phyloP scores from a whole-genome alignment of 37 sponge, comb jelly and placozoan genomes.

The Cladorhizidae sp. region DNA sequence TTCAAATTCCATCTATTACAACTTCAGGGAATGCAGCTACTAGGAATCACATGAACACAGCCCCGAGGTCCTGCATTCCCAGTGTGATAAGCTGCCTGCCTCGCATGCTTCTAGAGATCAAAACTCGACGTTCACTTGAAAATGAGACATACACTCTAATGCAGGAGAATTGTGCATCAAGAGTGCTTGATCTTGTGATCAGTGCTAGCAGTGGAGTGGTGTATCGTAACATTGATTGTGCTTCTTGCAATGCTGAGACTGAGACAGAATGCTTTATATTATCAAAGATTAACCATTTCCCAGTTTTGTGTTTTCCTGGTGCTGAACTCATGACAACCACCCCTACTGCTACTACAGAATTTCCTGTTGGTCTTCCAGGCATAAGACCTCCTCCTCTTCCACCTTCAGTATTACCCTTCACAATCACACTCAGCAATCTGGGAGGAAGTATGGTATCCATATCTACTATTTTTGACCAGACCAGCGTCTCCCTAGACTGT shows the following conservation, averaged over 20 bases:
- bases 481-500: neutral
- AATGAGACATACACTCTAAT: too few species aligned
- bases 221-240: neutral
- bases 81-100: neutral
- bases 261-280: neutral
- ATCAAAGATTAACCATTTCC: too few species aligned
- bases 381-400: neutral
- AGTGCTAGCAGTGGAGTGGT: too few species aligned
- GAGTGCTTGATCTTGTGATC: too few species aligned
- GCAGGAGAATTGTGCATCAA: neutral
- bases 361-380: too few species aligned
- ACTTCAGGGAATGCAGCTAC: too few species aligned
- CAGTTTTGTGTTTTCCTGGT: too few species aligned
- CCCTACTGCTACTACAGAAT: too few species aligned
- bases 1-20: neutral
- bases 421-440: neutral
- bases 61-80: conserved; percentile 7
- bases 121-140: neutral
- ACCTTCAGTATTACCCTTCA: neutral
- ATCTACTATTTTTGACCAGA: neutral
- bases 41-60: neutral
- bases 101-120: neutral
- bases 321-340: too few species aligned
- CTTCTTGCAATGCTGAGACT: neutral
- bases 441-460: conserved; percentile 12